phyloP scores from a whole-genome alignment of 1,140 invertebrate species.

The Dendrolimus punctatus region DNA sequence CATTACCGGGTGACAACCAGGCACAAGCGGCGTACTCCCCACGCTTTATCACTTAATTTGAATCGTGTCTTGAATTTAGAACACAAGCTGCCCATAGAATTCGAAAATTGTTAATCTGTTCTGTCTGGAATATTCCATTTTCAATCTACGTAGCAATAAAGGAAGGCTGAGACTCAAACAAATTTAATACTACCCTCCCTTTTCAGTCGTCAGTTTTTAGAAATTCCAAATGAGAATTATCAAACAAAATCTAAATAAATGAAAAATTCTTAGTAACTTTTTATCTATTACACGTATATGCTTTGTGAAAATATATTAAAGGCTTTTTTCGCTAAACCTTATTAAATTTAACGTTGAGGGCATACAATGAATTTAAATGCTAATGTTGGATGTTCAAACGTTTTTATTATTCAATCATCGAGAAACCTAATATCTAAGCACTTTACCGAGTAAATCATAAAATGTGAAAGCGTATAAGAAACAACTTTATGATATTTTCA shows the following conservation, averaged over 20 bases:
- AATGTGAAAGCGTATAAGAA: constrained; percentile 10
- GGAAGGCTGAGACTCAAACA: constrained; percentile 14
- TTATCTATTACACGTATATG: constrained; percentile 8
- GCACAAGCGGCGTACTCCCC: constrained; percentile 34
- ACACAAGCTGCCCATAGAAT: constrained; percentile 19
- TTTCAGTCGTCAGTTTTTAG: constrained; percentile 15
- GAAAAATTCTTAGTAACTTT: constrained; percentile 2
- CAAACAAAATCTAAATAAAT: constrained; percentile 13
- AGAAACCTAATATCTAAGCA: constrained; percentile 7
- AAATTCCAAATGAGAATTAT: constrained; percentile 13
- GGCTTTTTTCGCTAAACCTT: neutral
- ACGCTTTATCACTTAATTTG: constrained; percentile 63
- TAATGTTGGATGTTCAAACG: neutral
- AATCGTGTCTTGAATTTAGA: constrained; percentile 56
- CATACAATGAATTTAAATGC: too few relatives aligned
- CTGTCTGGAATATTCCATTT: constrained; percentile 19
- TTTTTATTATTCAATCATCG: neutral
- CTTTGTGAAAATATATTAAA: constrained; percentile 4
- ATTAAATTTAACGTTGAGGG: neutral
- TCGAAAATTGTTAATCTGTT: constrained; percentile 26
- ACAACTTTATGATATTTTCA: constrained; percentile 12
- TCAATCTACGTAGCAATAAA: constrained; percentile 17
- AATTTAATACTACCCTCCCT: constrained; percentile 15
- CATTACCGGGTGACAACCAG: constrained; percentile 42
- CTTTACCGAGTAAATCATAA: constrained; percentile 10